phyloP scores from a whole-genome alignment of 2,797 vertebrate genomes.

The Urocyon cinereoargenteus region DNA sequence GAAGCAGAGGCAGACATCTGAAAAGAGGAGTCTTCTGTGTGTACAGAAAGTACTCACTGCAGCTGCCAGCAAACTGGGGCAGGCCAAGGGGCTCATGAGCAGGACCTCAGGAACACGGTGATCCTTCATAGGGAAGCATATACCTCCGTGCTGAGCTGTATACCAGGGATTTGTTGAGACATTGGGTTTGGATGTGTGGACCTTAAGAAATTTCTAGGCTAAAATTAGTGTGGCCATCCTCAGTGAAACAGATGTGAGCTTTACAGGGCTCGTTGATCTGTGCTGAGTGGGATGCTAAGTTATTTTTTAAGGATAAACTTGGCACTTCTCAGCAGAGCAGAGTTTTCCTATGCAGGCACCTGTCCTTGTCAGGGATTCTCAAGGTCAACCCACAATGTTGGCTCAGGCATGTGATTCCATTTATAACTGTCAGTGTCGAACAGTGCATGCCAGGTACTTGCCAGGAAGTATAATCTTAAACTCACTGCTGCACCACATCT shows the following conservation, averaged over 20 bases:
- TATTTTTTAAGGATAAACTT: neutral
- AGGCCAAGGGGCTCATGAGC: too few relatives aligned
- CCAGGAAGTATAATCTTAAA: neutral
- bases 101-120: neutral
- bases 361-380: neutral
- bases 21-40: neutral
- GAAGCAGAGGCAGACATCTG: neutral
- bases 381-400: neutral
- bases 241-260: neutral
- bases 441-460: fast-evolving
- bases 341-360: neutral
- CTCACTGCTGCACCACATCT: too few relatives aligned
- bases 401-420: neutral
- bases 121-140: neutral
- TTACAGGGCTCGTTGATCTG: fast-evolving
- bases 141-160: neutral
- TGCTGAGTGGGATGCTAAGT: neutral
- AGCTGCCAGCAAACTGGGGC: neutral
- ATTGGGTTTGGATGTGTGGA: neutral
- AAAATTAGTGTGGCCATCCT: neutral
- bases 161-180: neutral
- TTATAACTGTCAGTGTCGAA: neutral
- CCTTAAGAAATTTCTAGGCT: neutral
- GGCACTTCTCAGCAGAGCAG: neutral
- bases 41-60: neutral